phyloP scores from a whole-genome alignment of 2,888 invertebrate genomes.

The Drosophila paracracens region DNA sequence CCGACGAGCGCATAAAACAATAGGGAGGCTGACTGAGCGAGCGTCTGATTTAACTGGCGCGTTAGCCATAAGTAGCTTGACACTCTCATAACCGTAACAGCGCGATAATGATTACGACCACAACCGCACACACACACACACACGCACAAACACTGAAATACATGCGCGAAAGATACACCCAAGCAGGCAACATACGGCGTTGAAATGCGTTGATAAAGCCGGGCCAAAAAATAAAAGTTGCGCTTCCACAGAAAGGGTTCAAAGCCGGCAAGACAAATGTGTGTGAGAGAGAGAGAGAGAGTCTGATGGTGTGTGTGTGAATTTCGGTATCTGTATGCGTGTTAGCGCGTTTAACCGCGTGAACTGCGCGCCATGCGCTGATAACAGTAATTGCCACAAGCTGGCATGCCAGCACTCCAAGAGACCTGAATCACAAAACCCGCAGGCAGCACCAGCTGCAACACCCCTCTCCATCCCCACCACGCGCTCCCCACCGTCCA shows the following conservation, averaged over 20 bases:
- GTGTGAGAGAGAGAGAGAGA: constrained; percentile 26
- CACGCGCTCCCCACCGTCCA: not conserved
- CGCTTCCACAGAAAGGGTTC: constrained; percentile 73
- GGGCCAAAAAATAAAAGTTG: constrained; percentile 62
- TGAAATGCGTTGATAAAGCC: constrained; percentile 68
- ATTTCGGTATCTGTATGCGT: constrained; percentile 66
- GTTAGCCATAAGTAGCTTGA: constrained; percentile 81
- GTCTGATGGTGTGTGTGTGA: constrained; percentile 20
- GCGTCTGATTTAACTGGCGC: constrained; percentile 77
- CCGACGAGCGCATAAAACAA: constrained; percentile 70
- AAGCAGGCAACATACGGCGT: constrained; percentile 72
- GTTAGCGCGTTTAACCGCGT: constrained; percentile 79
- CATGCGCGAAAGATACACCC: constrained; percentile 20
- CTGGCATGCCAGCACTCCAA: constrained; percentile 66
- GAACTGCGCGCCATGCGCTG: constrained; percentile 79
- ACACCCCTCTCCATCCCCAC: not conserved
- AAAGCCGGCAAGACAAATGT: constrained; percentile 56
- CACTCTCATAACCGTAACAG: constrained; percentile 83
- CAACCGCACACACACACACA: constrained; percentile 42
- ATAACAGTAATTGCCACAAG: constrained; percentile 80
- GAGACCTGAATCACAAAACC: constrained; percentile 50
- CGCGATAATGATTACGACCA: constrained; percentile 81
- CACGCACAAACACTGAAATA: constrained; percentile 14
- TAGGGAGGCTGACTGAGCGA: constrained; percentile 66
- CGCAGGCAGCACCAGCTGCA: constrained; percentile 43